Evolutionary conservation across 2,113 vertebrate species (phyloP), one percentile per base, ranked within the genome.

Genomic region (Siphamia tubifer): DNA sequence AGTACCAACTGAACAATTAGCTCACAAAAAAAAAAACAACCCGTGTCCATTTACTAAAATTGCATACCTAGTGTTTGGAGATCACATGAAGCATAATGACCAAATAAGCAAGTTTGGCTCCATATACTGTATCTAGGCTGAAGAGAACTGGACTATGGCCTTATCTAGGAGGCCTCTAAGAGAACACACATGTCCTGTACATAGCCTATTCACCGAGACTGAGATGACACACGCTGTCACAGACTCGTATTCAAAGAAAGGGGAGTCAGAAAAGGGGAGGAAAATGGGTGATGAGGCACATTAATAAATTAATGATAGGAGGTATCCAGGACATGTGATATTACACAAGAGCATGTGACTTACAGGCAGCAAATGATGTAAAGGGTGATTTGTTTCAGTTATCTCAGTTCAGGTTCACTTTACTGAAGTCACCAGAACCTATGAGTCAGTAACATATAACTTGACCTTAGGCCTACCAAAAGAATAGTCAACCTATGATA

Each of bases 281-380:
- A 49, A 4, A 40, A 30, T 25, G 8, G 17, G 25, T 42, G 60
- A 58, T 48, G 15, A 13, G 38, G 31, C 16, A 70, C 45, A 67
- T 70, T 28, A 20, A 79, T 82, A 24, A 73, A 80, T 75, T 68
- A 79, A 83, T 77, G 13, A 72, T 45, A 39, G 2, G 17, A 57
- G 10, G 12, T 7, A 78, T 74, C 53, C 48, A 38, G 39, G 32
- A 66, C 65, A 81, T 67, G 47, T 25, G 32, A 47, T 58, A 65
- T 71, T 17, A 48, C 34, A 64, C 35, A 71, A 64, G 42, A 23
- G 24, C 74, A 75, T 66, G 72, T 55, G 74, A 87, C 68, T 58
- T 71, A 49, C 21, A 12, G 47, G 6, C 39, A 43, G 31, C 30
- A 52, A 42, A 73, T 73, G 47, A 58, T 56, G 36, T 36, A 3